phyloP scores from a whole-genome alignment of 2,888 invertebrate genomes.

The Noctua comes region DNA sequence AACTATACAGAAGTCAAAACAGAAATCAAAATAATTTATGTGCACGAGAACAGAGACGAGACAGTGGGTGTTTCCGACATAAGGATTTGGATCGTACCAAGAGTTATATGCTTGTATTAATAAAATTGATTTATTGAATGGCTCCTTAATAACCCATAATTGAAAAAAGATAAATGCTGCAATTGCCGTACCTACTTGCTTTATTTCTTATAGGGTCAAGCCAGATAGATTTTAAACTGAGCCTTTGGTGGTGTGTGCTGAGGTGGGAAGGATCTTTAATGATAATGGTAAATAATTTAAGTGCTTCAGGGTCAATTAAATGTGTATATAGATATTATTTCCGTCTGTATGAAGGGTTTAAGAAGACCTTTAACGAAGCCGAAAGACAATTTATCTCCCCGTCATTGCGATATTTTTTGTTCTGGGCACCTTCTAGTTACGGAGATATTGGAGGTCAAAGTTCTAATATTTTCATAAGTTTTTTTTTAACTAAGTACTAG shows the following conservation, averaged over 20 bases:
- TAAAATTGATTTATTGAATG: slow-evolving; percentile 45
- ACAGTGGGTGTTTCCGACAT: slow-evolving; percentile 42
- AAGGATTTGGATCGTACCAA: slow-evolving; percentile 19
- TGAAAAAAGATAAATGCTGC: not conserved
- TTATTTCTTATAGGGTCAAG: not conserved
- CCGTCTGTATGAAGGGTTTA: not conserved
- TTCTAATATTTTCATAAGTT: too few species aligned
- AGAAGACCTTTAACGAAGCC: too few species aligned
- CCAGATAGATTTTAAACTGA: not conserved
- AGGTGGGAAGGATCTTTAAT: not conserved
- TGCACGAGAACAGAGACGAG: not conserved
- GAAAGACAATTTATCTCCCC: too few species aligned
- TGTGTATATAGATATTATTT: not conserved
- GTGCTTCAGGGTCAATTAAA: not conserved
- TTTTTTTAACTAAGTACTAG: too few species aligned
- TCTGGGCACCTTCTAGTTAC: too few species aligned
- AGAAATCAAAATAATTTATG: not conserved
- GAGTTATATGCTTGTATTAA: slow-evolving; percentile 26
- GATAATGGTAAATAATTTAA: not conserved
- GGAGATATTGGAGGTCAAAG: too few species aligned
- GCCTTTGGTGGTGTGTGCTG: not conserved
- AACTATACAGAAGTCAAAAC: slow-evolving; percentile 26
- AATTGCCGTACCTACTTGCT: not conserved
- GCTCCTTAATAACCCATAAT: slow-evolving; percentile 14
- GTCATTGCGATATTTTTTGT: too few species aligned